Base-by-base conservation (phyloP, 2,797 vertebrate species). In the Peromyscus aztecus region DNA sequence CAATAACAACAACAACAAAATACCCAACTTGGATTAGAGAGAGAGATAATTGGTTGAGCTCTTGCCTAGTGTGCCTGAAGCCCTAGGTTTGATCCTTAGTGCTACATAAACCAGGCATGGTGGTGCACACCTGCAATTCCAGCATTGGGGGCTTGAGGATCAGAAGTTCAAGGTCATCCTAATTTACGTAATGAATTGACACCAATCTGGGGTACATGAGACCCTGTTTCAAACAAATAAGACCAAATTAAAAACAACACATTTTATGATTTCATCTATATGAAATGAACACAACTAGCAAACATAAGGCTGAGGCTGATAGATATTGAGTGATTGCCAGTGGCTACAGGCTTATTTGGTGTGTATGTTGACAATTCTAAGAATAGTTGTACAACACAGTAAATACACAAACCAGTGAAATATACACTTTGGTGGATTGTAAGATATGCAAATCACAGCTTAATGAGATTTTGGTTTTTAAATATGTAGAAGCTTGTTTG, bases 201-300 rank as follows among this genome's bases (percentile, higher is more conserved):
- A 52, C 46, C 13, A 37, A 71, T 37, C 46, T 71, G 84, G 31
- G 34, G 27, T 87, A 71, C 65, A 10, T 71, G 21, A 87, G 81
- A 78, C 17, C 46, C 63, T 87, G 46, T n/a, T 55, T 27, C 46
- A 71, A 87, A 37, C 12, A 71, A 55, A 27, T 1, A 67, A 86
- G 37, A 16, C 21, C 19, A 86, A 52, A 69, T 16, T 21, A 67
- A 94, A 63, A 5, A 83, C 14, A 73, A 73, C 43, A 52, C 27
- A 61, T 52, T 46, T 81, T 89, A 78, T 92, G 57, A 91, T 81
- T 95, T n/a, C 12, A 37, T 91, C 57, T 94, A 8, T 77, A 73
- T 80, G n/a, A 63, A 94, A 95, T 90, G 86, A 90, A 77, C 49
- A 80, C 12, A 92, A 52, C 34, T 73, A 61, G 69, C 69, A 89